Conservation (phyloP, 2,888 invertebrate species). For the Scrobipalpa atriplicella region DNA sequence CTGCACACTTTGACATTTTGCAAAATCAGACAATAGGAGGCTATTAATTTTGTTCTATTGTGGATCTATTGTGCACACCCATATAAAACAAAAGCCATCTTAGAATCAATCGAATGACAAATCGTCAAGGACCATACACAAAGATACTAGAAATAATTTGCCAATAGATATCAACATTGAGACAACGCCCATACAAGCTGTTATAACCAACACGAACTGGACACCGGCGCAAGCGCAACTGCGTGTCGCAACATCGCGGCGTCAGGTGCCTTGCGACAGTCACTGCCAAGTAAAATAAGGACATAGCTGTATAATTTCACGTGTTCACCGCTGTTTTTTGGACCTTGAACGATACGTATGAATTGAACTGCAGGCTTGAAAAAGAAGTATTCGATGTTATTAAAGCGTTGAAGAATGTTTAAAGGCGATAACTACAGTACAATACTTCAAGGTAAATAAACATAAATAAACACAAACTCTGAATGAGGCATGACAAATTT, state of each 20-base stretch:
- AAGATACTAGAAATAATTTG: slow-evolving; percentile 6
- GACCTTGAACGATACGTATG: slow-evolving; percentile 16
- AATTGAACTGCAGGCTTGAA: slow-evolving; percentile 1
- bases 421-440: neutral
- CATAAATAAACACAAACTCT: neutral
- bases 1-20: neutral
- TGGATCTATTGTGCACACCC: neutral
- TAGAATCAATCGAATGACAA: neutral
- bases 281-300: slow-evolving; percentile 49
- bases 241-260: neutral
- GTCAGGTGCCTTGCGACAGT: slow-evolving; percentile 44
- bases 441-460: neutral
- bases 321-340: slow-evolving; percentile 20
- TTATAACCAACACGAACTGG: slow-evolving; percentile 21
- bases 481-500: slow-evolving; percentile 22
- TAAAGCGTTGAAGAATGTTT: slow-evolving; percentile 9
- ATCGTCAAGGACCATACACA: neutral
- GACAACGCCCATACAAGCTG: slow-evolving; percentile 19
- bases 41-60: neutral
- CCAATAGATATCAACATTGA: slow-evolving; percentile 15
- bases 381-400: neutral
- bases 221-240: slow-evolving; percentile 29
- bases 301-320: slow-evolving; percentile 49
- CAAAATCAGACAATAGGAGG: neutral
- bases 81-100: slow-evolving; percentile 11